Evolutionary conservation across 2,113 vertebrate genomes (phyloP).

Genomic region (Laterallus jamaicensis): DNA sequence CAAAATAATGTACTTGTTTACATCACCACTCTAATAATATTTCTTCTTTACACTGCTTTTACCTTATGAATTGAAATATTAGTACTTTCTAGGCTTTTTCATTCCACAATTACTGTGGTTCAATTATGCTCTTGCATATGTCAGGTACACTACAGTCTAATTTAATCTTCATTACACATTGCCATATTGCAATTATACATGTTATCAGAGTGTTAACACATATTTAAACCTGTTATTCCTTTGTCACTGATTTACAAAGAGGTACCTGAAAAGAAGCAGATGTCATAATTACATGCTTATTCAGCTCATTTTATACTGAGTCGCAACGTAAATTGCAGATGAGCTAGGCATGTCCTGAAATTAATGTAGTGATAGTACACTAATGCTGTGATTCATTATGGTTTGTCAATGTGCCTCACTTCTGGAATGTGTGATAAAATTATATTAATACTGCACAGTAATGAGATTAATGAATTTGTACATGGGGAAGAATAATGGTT

Average conservation of each 20-base stretch:
- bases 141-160: slow-evolving; percentile 80
- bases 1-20: neutral
- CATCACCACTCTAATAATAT: neutral
- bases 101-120: slow-evolving; percentile 55
- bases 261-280: slow-evolving; percentile 83
- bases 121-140: slow-evolving; percentile 74
- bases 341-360: slow-evolving; percentile 80
- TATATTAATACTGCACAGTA: slow-evolving; percentile 99
- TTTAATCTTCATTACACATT: slow-evolving; percentile 86
- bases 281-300: slow-evolving; percentile 87
- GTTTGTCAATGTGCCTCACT: slow-evolving; percentile 84
- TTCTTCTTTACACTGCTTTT: slow-evolving; percentile 10
- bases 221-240: slow-evolving; percentile 86
- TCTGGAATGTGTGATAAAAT: slow-evolving; percentile 99
- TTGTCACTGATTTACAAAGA: slow-evolving; percentile 84
- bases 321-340: slow-evolving; percentile 77
- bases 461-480: slow-evolving; percentile 98
- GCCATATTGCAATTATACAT: slow-evolving; percentile 88
- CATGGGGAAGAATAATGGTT: slow-evolving; percentile 81
- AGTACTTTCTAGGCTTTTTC: slow-evolving; percentile 30
- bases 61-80: slow-evolving; percentile 26
- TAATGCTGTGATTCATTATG: slow-evolving; percentile 87
- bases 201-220: slow-evolving; percentile 83
- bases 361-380: slow-evolving; percentile 80
- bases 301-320: slow-evolving; percentile 80